These are phyloP conservation scores for Thalassaphorura encarpata DNA, from an alignment of 1,140 invertebrate genomes.

Conservation along the genomic window DNA sequence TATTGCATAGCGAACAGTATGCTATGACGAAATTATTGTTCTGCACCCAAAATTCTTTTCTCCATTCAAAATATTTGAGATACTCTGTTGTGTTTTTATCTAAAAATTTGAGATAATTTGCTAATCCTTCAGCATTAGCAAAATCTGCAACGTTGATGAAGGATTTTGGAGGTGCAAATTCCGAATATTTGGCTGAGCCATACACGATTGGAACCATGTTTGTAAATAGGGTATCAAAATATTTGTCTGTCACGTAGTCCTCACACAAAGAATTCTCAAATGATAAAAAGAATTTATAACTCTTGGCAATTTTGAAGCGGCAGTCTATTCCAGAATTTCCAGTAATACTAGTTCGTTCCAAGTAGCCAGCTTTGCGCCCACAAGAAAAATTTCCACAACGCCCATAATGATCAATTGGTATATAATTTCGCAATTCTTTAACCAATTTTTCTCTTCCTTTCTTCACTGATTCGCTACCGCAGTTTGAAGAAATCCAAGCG, in stretches of 20 bases:
- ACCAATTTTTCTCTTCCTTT: constrained; percentile 35
- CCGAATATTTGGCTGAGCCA: constrained; percentile 48
- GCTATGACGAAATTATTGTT: too few relatives aligned
- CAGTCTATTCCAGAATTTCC: constrained; percentile 33
- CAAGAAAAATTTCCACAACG: constrained; percentile 37
- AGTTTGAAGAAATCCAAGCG: constrained; percentile 35
- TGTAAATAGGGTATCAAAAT: constrained; percentile 33
- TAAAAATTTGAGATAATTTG: constrained; percentile 43
- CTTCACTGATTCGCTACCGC: constrained; percentile 28
- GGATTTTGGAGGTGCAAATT: constrained; percentile 51
- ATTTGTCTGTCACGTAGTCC: constrained; percentile 40
- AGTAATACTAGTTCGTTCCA: too few relatives aligned
- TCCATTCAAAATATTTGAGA: constrained; percentile 35
- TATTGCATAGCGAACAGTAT: too few relatives aligned
- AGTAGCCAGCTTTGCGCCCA: too few relatives aligned
- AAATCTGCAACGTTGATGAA: constrained; percentile 53
- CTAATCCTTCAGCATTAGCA: constrained; percentile 42
- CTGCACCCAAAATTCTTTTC: not conserved
- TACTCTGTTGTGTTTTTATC: constrained; percentile 36
- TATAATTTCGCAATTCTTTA: constrained; percentile 37
- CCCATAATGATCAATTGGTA: constrained; percentile 45
- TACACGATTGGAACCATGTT: constrained; percentile 57
- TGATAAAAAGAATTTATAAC: constrained; percentile 45
- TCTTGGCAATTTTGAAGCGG: constrained; percentile 25
- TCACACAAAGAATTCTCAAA: constrained; percentile 44